Evolutionary conservation across 30 jellyfish, hydroid and myxozoan species (phyloP), one percentile per base, ranked within the genome.

Genomic region (Cassiopea xamachana): DNA sequence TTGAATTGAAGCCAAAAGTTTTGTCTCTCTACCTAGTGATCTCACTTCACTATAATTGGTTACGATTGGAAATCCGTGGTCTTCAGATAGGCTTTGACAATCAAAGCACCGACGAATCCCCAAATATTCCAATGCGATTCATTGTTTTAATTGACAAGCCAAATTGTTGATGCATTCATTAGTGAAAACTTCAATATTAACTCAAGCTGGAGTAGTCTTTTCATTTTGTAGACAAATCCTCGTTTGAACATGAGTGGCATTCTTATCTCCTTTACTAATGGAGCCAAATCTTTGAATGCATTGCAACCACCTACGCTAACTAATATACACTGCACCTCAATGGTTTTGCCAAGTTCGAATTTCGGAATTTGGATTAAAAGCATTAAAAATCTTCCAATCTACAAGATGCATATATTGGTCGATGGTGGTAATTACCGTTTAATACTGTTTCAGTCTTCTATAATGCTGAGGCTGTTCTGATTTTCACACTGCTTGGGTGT

Each of bases 21-120:
- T 5, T 1, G n/a, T 5, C 55, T 27, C 80, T 16, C 2, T n/a
- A 6, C 39, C 55, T 14, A 71, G 17, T 71, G 55, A 71, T 71
- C 80, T 16, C 51, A 71, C 15, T 71, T 71, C 3, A 15, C 55
- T 2, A 27, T 27, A 18, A 7, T 27, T 71, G 15, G 80, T 71
- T 9, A 6, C 50, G 1, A 14, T 71, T 17, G n/a, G 55, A 10
- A 12, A 71, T 71, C 58, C 49, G n/a, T 71, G 75, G 17, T 45
- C 75, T 48, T 78, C 55, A 16, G 51, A 78, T 49, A 48, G 55
- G 75, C 51, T 78, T 60, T 78, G 75, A 5, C 69, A 16, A 15
- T 78, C 55, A 78, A 78, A 49, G 87, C 48, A 60, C 87, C 87
- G 87, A 78, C 51, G 17, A 78, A 78, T 78, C 87, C 75, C 16